phyloP scores from a whole-genome alignment of 2,797 vertebrate species.

The Cryptoprocta ferox region DNA sequence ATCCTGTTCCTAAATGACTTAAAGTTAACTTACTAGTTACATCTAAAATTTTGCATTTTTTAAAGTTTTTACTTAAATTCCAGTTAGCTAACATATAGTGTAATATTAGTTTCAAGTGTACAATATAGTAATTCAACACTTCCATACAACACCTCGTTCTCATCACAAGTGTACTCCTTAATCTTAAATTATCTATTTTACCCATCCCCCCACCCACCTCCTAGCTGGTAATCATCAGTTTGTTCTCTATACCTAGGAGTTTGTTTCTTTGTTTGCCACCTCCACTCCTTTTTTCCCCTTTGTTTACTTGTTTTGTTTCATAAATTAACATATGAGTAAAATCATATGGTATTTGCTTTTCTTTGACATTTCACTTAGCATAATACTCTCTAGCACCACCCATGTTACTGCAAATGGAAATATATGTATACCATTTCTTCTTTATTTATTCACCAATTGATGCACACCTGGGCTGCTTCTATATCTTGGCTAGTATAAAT shows the following conservation, averaged over 20 bases:
- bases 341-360: neutral
- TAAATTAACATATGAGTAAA: neutral
- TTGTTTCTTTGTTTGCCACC: neutral
- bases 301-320: neutral
- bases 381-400: neutral
- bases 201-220: neutral
- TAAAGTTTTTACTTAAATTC: neutral
- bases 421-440: neutral
- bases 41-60: neutral
- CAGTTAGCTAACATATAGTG: neutral
- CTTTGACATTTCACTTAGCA: neutral
- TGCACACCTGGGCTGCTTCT: neutral
- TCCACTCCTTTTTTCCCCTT: neutral
- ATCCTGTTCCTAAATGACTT: neutral
- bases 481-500: neutral
- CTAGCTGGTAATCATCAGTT: neutral
- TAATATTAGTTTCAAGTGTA: neutral
- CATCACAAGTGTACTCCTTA: neutral
- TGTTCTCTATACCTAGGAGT: neutral
- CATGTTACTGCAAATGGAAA: neutral
- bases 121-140: neutral
- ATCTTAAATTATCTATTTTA: neutral
- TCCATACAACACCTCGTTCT: neutral
- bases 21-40: conserved; percentile 37
- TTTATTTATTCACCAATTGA: neutral